Evolutionary conservation across 2,888 invertebrate species (phyloP), one percentile per base, ranked within the genome.

Genomic region (Cheilosia impressa): DNA sequence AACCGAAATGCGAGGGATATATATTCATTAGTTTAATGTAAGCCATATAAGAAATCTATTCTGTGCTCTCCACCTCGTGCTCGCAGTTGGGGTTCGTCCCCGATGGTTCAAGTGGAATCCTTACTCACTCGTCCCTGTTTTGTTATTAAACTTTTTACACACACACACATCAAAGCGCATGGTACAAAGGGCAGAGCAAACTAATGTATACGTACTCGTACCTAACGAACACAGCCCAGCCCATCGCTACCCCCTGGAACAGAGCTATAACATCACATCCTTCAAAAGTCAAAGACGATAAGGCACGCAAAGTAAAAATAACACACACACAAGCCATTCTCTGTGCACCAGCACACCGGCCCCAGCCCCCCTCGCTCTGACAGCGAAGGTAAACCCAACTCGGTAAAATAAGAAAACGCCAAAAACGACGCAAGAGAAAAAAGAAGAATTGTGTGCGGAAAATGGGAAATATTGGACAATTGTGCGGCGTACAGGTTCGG

Each of bases 11-110:
- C 57, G 63, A 78, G 53, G 77, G 78, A 87, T 77, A 87, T 82
- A 82, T 82, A 87, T 87, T 87, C 87, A 87, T 87, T 87, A 87
- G 87, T 81, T 87, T 87, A 87, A 87, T 87, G 87, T 80, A 65
- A 82, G 82, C 82, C 82, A 69, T 77, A 73, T 69, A 87, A 82
- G 71, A 76, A 80, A 84, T 79, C 69, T 58, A 80, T 84, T 75
- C 69, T 53, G 45, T 45, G 45, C 43, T 55, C 66, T 68, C 55
- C 66, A 50, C 41, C 27, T 27, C 27, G 9, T 31, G 31, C 53
- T 17, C 52, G 24, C 47, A 45, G 47, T 47, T 45, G 57, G 69
- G 69, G 57, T 45, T 55, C 22, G 58, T 53, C 50, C 24, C 50
- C 52, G 72, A 41, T 55, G 78, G 62, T 45, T 83, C 55, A 69